Evolutionary conservation across 1,140 invertebrate species (phyloP), one percentile per base, ranked within the genome.

Genomic region (Bombus haemorrhoidalis): DNA sequence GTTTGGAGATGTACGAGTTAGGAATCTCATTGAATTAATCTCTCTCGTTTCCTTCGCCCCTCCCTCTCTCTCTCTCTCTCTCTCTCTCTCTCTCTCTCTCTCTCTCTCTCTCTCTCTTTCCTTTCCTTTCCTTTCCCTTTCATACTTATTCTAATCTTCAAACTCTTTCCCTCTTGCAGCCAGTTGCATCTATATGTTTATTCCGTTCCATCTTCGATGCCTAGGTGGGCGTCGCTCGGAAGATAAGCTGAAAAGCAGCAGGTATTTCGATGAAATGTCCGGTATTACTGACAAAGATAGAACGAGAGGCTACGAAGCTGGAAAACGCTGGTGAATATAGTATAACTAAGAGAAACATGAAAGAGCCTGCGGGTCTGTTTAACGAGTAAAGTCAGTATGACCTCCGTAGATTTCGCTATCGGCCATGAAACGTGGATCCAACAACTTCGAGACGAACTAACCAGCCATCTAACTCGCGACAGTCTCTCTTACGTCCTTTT

Each of bases 371-470:
- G 92, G 92, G 90, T 87, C 90, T 90, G 90, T 89, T 92, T 93
- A 92, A 93, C 91, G 90, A 93, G 91, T 91, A 90, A 87, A 93
- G 91, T 91, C 91, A 64, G 37, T 53, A 64, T 74, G 64, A 86
- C 78, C 77, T 57, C 39, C 62, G 64, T 74, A 64, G 62, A 39
- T 90, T 84, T 88, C 83, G 86, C 86, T 91, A 89, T 88, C 86
- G 86, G 80, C 84, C 84, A 47, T 83, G 81, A 77, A 79, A 71
- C 83, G 81, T 78, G 83, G 86, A 87, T 80, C 87, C 76, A 87
- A 82, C 88, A 92, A 93, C 89, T 93, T 91, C 88, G 85, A 90
- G 87, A 87, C 87, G 86, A 91, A 78, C 90, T 90, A 92, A 92
- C 89, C 87, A 89, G 88, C 91, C 81, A 41, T 82, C 88, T 92